phyloP scores from a whole-genome alignment of 2,113 vertebrate species.

The Dasypus novemcinctus region DNA sequence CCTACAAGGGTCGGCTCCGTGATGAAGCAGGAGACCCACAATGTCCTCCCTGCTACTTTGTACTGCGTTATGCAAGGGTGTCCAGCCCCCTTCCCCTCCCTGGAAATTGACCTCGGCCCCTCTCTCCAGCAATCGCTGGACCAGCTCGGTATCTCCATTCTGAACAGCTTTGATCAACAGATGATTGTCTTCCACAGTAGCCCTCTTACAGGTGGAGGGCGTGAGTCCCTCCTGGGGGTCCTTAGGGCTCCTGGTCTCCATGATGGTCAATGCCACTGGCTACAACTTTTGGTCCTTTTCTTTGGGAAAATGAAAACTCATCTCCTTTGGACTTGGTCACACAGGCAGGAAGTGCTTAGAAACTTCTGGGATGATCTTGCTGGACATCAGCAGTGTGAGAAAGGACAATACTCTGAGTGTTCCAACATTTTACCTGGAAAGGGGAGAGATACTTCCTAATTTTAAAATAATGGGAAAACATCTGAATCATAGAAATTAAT shows the following conservation, averaged over 20 bases:
- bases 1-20: conserved; percentile 68
- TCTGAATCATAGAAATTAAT: neutral
- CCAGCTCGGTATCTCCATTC: rapidly evolving
- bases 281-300: neutral
- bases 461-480: neutral
- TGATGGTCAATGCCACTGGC: neutral
- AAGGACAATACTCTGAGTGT: neutral
- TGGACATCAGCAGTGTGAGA: neutral
- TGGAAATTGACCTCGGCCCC: conserved; percentile 79
- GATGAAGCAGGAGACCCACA: conserved; percentile 71
- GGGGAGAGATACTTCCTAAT: neutral
- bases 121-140: conserved; percentile 72
- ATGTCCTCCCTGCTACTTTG: neutral
- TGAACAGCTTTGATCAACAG: conserved; percentile 38
- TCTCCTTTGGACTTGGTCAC: neutral
- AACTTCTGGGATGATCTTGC: neutral
- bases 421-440: neutral
- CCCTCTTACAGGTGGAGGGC: rapidly evolving
- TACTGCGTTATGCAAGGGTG: conserved; percentile 76
- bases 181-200: rapidly evolving
- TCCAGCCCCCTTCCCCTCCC: conserved; percentile 64
- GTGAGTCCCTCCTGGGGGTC: neutral
- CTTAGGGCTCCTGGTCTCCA: conserved; percentile 29
- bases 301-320: neutral
- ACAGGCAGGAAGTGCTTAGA: neutral